Base-by-base conservation (phyloP, 1,140 invertebrate species). In the Olivierus martensii region DNA sequence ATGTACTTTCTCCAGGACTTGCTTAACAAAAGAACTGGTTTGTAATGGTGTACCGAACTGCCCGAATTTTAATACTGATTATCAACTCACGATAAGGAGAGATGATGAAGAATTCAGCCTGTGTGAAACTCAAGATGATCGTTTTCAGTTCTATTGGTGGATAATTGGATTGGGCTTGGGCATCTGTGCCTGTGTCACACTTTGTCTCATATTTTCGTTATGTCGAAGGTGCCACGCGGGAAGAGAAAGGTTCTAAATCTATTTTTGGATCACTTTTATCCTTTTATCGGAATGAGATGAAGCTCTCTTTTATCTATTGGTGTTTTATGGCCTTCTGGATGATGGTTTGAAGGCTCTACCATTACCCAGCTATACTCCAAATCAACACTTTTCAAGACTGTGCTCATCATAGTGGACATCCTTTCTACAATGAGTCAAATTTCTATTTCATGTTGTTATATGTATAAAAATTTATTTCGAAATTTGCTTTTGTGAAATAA, bases 11-110 rank as follows among this genome's bases (percentile, higher is more conserved):
- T 80, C 87, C 53, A 79, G 81, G 2, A 71, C 84, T 5, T 91
- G 87, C 62, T 85, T 92, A 60, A 83, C 85, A 2, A 74, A 77
- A 7, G 73, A 81, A 58, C 70, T 90, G 14, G 76, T 90, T 0
- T 92, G 87, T 64, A 89, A 92, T 64, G 87, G 87, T 14, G 75
- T 88, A 1, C 74, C 83, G 1, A 88, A 90, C 67, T 91, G 87
- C 67, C 87, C 86, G 5, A 49, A 49, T n/a, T 15, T 34, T n/a
- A 46, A 42, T 3, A 46, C 21, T 6, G 28, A 28, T 28, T 28
- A 28, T 9, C 28, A 28, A 9, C 9, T 28, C 4, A 28, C 28
- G 28, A 28, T 28, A 28, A 4, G 28, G 9, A 43, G 41, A 7
- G 41, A 43, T 22, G 41, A 43, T 9, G 41, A 43, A 22, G 41